Evolutionary conservation across 2,888 invertebrate genomes (phyloP).

Genomic region (Caenorhabditis sp.): DNA sequence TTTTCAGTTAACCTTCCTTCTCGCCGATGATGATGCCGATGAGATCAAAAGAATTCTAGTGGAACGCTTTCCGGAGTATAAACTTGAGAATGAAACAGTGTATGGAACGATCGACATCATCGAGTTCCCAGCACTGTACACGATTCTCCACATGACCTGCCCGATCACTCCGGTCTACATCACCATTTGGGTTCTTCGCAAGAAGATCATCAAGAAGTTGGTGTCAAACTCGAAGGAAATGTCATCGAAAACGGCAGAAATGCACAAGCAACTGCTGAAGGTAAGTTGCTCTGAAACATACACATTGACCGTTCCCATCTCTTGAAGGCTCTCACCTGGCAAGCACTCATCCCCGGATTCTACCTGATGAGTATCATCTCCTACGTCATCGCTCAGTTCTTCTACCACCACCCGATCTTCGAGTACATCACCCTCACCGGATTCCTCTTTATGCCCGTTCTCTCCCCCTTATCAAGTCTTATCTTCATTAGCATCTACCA

Average conservation of each 20-base stretch:
- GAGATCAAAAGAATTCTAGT: constrained; percentile 46
- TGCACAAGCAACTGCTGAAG: constrained; percentile 61
- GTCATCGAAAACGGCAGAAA: constrained; percentile 39
- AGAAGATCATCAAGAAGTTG: constrained; percentile 50
- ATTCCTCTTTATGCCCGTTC: constrained; percentile 55
- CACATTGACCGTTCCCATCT: not conserved
- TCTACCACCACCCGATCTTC: constrained; percentile 41
- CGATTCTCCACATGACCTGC: constrained; percentile 64
- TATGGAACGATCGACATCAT: constrained; percentile 58
- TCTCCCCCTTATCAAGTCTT: constrained; percentile 44
- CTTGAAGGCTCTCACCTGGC: constrained; percentile 54
- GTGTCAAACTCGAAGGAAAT: constrained; percentile 39
- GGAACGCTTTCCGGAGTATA: constrained; percentile 57
- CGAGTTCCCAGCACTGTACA: constrained; percentile 55
- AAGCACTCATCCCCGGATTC: constrained; percentile 52
- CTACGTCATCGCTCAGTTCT: constrained; percentile 43
- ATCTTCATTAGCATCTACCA: constrained; percentile 47
- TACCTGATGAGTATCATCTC: constrained; percentile 38
- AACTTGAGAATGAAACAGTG: constrained; percentile 38
- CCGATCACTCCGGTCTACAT: constrained; percentile 59
- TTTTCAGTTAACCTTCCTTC: constrained; percentile 36
- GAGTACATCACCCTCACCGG: constrained; percentile 53
- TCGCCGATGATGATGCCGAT: constrained; percentile 47
- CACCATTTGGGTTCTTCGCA: constrained; percentile 45
- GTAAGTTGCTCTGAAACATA: not conserved